These are phyloP conservation scores for Pherbina coryleti DNA, from an alignment of 2,888 invertebrate species.

Conservation along the genomic window DNA sequence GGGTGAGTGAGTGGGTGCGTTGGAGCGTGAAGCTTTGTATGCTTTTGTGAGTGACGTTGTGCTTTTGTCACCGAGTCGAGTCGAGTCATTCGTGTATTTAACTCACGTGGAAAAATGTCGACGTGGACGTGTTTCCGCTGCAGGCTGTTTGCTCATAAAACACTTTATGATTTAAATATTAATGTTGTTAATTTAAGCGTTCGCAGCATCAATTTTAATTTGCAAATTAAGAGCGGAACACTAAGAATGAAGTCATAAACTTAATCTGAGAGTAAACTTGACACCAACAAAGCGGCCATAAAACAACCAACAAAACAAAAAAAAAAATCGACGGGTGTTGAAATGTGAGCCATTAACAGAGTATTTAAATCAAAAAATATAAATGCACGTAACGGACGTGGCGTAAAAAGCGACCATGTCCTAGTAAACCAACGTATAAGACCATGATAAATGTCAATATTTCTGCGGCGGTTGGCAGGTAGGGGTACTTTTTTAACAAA, in stretches of 20 bases:
- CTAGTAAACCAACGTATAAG: no score
- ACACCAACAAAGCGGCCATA: not conserved
- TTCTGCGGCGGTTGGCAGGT: no score
- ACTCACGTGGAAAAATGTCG: constrained; percentile 23
- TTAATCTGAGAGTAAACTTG: not conserved
- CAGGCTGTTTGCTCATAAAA: constrained; percentile 32
- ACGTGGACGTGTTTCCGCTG: constrained; percentile 30
- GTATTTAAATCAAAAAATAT: no score
- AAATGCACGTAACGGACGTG: no score
- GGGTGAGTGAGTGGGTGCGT: not conserved
- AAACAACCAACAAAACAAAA: not conserved
- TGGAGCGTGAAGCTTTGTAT: not conserved
- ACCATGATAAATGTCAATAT: no score
- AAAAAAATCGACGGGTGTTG: not conserved
- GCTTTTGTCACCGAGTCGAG: constrained; percentile 9
- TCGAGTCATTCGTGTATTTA: constrained; percentile 2
- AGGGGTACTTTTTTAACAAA: no score
- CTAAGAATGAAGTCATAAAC: not conserved
- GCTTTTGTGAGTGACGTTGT: not conserved
- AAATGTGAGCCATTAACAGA: no score
- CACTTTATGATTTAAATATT: constrained; percentile 36
- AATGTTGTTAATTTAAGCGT: constrained; percentile 40
- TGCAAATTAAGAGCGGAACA: constrained; percentile 8
- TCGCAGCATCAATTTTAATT: constrained; percentile 34
- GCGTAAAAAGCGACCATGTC: no score